A percentile compares a stretch with the other conserved stretches of the same genome.
Evolutionary conservation across 2,888 invertebrate genomes (phyloP).

Genomic region (Diplolepis rosae): DNA sequence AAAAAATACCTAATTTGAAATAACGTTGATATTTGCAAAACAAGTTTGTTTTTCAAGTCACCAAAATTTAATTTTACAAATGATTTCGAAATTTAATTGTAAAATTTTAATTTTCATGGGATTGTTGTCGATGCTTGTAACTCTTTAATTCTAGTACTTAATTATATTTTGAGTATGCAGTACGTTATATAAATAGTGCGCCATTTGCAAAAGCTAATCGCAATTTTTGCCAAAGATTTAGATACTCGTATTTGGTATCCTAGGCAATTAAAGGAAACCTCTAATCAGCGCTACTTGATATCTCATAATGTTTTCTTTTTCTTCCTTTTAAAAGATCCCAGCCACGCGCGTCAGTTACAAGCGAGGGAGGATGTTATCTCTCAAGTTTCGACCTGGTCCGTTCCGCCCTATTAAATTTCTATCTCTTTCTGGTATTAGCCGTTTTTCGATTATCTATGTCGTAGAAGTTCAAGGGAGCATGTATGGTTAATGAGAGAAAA

Average conservation of each 20-base stretch:
- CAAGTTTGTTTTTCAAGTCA: no score
- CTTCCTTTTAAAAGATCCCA: background rate
- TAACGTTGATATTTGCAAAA: no score
- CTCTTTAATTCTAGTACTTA: no score
- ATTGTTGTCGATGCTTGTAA: no score
- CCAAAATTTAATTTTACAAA: no score
- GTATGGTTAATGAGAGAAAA: background rate
- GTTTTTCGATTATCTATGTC: background rate
- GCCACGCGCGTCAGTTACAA: constrained; percentile 7
- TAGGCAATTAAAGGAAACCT: constrained; percentile 11
- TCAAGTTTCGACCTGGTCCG: constrained; percentile 8
- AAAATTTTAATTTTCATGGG: no score
- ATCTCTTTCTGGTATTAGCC: background rate
- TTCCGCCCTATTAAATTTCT: constrained; percentile 6
- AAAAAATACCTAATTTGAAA: no score
- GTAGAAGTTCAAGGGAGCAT: background rate
- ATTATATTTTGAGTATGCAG: no score
- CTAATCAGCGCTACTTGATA: background rate
- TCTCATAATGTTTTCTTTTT: background rate
- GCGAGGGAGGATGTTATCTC: constrained; percentile 19
- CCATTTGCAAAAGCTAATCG: background rate
- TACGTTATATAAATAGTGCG: background rate
- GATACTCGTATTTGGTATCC: constrained; percentile 7
- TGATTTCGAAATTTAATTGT: no score
- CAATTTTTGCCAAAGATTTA: background rate